Evolutionary conservation across 2,113 vertebrate genomes (phyloP), one percentile per base, ranked within the genome.

Genomic region (Cepphus grylle): DNA sequence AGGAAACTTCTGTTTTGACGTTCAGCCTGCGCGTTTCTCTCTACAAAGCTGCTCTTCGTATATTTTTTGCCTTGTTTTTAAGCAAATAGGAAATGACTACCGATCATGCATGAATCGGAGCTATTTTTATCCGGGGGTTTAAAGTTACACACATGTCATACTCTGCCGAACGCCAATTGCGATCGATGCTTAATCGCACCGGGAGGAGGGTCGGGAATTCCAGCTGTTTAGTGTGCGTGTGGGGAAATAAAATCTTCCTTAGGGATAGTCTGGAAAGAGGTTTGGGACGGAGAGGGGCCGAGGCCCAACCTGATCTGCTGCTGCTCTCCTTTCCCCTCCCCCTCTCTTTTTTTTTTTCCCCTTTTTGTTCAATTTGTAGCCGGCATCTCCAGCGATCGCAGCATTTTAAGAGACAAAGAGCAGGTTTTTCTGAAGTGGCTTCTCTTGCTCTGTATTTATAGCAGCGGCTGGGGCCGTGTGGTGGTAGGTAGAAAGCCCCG

Each of bases 41-140:
- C 45, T 36, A 18, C 72, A 20, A 81, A 97, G 96, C 90, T 66
- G 87, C 88, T 88, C 84, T 61, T 11, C 50, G 30, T 93, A 65
- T 72, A 4, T n/a, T 65, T 76, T 91, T 90, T 9, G 72, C 90
- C 94, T 97, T 94, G 94, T 98, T 98, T 96, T 96, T 72, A 97
- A 97, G 97, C 93, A 97, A 97, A 97, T 97, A 98, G 98, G 98
- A 98, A 98, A 97, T 96, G 97, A 96, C 96, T 93, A 52, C 82
- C 9, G 78, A 36, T 90, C 86, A 56, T 77, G 90, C 94, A 95
- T 94, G 96, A 96, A 96, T 90, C 79, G 55, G 80, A 93, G 97
- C 97, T 98, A 98, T 98, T 98, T 98, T 98, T 98, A 97, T 96
- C 97, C 55, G 22, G 83, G 94, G 90, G 95, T 97, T 97, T 95